A percentile compares a stretch with the other conserved stretches of the same genome.
phyloP scores from a whole-genome alignment of 1,140 invertebrate genomes.

The Drosophila pseudoananassae region DNA sequence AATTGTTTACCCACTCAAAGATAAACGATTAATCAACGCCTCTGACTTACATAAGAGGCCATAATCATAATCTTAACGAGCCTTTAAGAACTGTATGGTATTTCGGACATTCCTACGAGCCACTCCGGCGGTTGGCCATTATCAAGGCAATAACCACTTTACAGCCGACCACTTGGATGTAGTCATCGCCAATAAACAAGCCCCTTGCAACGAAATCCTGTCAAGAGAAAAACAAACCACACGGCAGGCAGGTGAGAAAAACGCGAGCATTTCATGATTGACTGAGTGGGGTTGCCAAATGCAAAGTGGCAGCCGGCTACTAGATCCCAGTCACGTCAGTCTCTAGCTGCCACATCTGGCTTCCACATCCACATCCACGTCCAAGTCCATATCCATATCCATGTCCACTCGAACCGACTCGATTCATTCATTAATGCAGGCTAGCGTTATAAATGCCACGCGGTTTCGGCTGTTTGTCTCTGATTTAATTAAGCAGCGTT shows the following conservation, averaged over 20 bases:
- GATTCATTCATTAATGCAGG: conserved; percentile 67
- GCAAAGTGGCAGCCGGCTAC: conserved; percentile 22
- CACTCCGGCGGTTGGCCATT: conserved; percentile 15
- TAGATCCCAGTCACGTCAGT: conserved; percentile 22
- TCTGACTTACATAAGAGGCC: background rate
- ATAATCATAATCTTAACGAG: background rate
- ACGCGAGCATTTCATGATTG: conserved; percentile 30
- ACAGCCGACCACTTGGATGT: conserved; percentile 17
- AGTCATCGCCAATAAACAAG: conserved; percentile 41
- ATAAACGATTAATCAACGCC: background rate
- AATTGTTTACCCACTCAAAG: background rate
- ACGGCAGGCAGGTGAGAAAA: conserved; percentile 9
- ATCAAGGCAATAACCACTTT: conserved; percentile 37
- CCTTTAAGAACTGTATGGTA: background rate
- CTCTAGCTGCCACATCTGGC: conserved; percentile 20
- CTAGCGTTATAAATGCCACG: conserved; percentile 56
- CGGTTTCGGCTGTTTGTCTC: conserved; percentile 24
- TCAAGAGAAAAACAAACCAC: conserved; percentile 6
- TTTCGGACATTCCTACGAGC: background rate
- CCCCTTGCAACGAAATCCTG: conserved; percentile 28
- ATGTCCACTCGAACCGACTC: conserved; percentile 25
- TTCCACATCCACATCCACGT: conserved; percentile 10
- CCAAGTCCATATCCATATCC: conserved; percentile 29
- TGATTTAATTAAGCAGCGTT: conserved; percentile 43
- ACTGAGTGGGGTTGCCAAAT: conserved; percentile 57